A percentile compares a stretch with the other conserved stretches of the same genome.
Conservation (phyloP, 2,888 invertebrate genomes). For the Ormyrus pomaceus region DNA sequence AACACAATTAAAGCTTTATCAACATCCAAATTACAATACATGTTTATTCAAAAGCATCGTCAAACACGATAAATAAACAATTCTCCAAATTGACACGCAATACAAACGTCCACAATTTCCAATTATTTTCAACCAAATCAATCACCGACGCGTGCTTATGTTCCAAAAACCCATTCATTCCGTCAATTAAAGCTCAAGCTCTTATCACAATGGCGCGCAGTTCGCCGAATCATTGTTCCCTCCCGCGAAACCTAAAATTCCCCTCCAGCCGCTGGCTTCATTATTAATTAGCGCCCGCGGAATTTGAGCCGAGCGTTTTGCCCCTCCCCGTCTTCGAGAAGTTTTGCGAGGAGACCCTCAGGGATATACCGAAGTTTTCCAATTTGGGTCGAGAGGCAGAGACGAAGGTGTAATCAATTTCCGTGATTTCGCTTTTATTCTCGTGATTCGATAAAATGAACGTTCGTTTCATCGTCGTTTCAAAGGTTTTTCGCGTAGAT, state of each 20-base stretch:
- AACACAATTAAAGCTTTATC: too few relatives aligned
- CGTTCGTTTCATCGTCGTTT: too few relatives aligned
- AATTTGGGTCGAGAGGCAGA: not conserved
- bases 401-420: slow-evolving; percentile 45
- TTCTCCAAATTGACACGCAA: too few relatives aligned
- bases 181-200: slow-evolving; percentile 17
- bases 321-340: not conserved
- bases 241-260: slow-evolving; percentile 8
- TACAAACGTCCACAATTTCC: too few relatives aligned
- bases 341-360: not conserved
- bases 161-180: not conserved
- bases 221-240: slow-evolving; percentile 25
- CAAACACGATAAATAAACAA: too few relatives aligned
- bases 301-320: slow-evolving; percentile 24
- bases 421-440: not conserved
- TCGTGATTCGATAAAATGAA: too few relatives aligned
- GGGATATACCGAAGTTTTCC: slow-evolving; percentile 2
- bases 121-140: too few relatives aligned
- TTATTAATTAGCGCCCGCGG: slow-evolving; percentile 46
- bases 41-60: too few relatives aligned
- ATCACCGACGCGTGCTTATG: too few relatives aligned
- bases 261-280: slow-evolving; percentile 1
- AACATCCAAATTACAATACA: too few relatives aligned
- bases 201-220: slow-evolving; percentile 20
- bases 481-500: too few relatives aligned